Evolutionary conservation across 2,797 vertebrate genomes (phyloP).

Genomic region (Chromis chromis): DNA sequence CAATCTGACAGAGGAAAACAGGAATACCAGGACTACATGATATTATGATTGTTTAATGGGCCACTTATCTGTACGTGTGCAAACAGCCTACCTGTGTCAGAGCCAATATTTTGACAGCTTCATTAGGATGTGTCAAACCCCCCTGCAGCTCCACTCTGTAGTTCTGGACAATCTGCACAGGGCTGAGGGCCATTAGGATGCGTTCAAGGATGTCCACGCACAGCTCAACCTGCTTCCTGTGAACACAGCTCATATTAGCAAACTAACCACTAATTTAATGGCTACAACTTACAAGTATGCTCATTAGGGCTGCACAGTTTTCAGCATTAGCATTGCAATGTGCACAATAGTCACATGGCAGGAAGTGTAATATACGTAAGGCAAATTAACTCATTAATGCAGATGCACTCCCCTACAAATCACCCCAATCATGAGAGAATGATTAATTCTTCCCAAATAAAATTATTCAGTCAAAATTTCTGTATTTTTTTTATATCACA

Average conservation of each 20-base stretch:
- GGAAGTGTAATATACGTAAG: no score
- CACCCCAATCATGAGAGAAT: no score
- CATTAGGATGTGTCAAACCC: constrained; percentile 89
- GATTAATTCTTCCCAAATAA: no score
- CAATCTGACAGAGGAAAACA: constrained; percentile 83
- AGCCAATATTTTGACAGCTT: constrained; percentile 90
- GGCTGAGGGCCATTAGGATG: constrained; percentile 89
- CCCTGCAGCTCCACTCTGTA: constrained; percentile 88
- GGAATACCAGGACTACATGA: rapidly evolving
- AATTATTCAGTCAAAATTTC: no score
- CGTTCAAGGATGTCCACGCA: constrained; percentile 92
- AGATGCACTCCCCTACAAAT: no score
- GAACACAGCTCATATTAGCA: constrained; percentile 30
- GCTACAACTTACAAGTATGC: background rate
- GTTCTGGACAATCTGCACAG: constrained; percentile 86
- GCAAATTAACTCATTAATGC: no score
- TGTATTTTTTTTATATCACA: no score
- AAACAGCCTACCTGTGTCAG: constrained; percentile 89
- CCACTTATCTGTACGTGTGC: background rate
- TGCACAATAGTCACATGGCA: no score
- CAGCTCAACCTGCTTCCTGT: constrained; percentile 89
- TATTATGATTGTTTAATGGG: background rate
- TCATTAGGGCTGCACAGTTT: background rate
- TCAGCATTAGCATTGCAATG: no score
- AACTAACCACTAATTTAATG: background rate